Conservation (phyloP, 1,140 invertebrate genomes). For the Pollicipes pollicipes region DNA sequence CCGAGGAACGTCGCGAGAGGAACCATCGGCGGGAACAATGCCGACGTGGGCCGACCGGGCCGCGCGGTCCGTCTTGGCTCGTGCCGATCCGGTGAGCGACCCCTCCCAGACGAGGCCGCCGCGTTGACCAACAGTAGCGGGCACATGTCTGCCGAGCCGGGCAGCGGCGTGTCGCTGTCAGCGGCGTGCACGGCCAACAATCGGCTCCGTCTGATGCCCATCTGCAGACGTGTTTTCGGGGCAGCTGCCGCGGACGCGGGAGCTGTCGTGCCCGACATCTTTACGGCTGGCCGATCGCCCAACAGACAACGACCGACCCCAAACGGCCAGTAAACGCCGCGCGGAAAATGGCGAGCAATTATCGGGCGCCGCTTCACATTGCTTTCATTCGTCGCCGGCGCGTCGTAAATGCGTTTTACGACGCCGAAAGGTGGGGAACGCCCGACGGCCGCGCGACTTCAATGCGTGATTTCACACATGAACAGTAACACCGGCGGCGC, state of each 20-base stretch:
- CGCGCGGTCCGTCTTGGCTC: neutral
- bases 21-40: neutral
- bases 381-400: neutral
- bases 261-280: neutral
- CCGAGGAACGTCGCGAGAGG: neutral
- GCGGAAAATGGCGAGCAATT: neutral
- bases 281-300: neutral
- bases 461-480: constrained; percentile 1
- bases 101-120: too few relatives aligned
- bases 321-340: neutral
- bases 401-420: neutral
- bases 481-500: neutral
- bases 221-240: too few relatives aligned
- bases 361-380: neutral
- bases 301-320: neutral
- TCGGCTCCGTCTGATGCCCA: too few relatives aligned
- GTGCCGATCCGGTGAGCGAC: neutral
- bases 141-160: too few relatives aligned
- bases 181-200: too few relatives aligned
- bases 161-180: neutral
- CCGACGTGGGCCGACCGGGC: neutral
- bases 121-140: too few relatives aligned
- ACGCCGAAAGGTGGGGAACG: neutral
- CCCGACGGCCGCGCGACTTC: neutral
- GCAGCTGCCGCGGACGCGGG: neutral